Evolutionary conservation across 2,888 invertebrate species (phyloP), one percentile per base, ranked within the genome.

Genomic region (Rhimphoctona megacephalus): DNA sequence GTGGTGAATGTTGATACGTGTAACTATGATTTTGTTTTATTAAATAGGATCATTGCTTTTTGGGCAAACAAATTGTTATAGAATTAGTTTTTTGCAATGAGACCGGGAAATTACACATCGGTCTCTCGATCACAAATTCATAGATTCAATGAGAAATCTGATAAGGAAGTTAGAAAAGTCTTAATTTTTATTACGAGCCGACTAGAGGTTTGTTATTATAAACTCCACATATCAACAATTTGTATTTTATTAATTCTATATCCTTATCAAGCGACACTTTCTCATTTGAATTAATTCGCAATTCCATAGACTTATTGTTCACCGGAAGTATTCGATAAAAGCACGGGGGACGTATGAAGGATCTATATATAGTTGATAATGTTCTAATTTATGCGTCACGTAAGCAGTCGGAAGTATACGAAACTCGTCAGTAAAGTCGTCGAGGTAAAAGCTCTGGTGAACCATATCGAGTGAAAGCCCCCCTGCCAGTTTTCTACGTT

Each of bases 391-490:
- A 79, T 78, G 67, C 79, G n/a, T 76, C 52, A 78, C 64, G 78
- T 74, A 78, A 84, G 74, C 81, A 81, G 64, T 43, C 86, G 86
- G 86, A 86, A 86, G 81, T 69, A 66, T 36, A 36, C 54, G 66
- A 67, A 73, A 77, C 36, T 43, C 70, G 61, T 33, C 43, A 64
- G 33, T 49, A 46, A 49, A 57, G 22, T 66, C 49, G 57, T 78
- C 54, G 81, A 64, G 49, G 54, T 22, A 76, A 82, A 81, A 84
- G 86, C 86, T 86, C 69, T 61, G 43, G 66, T 70, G 76, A 76
- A 80, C 70, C 76, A 54, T 77, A 69, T 69, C 80, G 86, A 86
- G 86, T 81, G 86, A 86, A 83, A 86, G 83, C 81, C 67, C 86
- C 61, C 52, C 30, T 36, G 19, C 52, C n/a, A 57, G 66, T 70